Evolutionary conservation across 1,140 invertebrate species (phyloP), one percentile per base, ranked within the genome.

Genomic region (Neuroterus valhalla): DNA sequence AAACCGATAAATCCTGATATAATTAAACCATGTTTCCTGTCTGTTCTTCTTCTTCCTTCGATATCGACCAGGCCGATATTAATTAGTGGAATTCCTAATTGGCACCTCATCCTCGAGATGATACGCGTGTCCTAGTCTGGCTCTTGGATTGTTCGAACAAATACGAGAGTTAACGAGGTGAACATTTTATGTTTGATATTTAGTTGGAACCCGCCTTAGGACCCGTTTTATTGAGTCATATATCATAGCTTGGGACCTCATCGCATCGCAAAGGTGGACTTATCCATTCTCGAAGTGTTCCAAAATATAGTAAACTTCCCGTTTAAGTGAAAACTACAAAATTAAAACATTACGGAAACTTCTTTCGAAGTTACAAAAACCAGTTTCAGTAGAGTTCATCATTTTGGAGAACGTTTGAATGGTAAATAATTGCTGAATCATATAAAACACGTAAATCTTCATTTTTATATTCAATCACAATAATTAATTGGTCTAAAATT

Each of bases 181-280:
- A 84, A 81, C 82, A 82, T 84, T 85, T 84, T 84, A 85, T 84
- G 82, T 86, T 86, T 87, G 85, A 87, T 88, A 87, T 88, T 88
- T 87, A 85, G 83, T 78, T 76, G 76, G 73, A 76, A 55, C 71
- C 82, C 82, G 83, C 81, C 83, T 81, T 80, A 83, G 83, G 79
- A 80, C 81, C 80, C 80, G 78, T 88, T 88, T 88, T 87, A 87
- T 87, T 83, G 86, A 84, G 85, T 81, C 87, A 80, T 88, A 87
- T 87, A 87, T 87, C 87, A 87, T 85, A 85, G 76, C 69, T 74
- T 70, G 43, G 78, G 52, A 68, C 68, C 74, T 74, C 55, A 62
- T 62, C 26, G 55, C 55, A 26, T 21, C 23, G 23, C 6, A 3
- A 14, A 11, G 19, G 1, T 2, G 12, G 19, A 11, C 19, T 23